Percentiles rank a stretch among this genome's conserved stretches.
These are phyloP conservation scores for Parnassius glacialis DNA, from an alignment of 2,888 invertebrate species.

Conservation along the genomic window DNA sequence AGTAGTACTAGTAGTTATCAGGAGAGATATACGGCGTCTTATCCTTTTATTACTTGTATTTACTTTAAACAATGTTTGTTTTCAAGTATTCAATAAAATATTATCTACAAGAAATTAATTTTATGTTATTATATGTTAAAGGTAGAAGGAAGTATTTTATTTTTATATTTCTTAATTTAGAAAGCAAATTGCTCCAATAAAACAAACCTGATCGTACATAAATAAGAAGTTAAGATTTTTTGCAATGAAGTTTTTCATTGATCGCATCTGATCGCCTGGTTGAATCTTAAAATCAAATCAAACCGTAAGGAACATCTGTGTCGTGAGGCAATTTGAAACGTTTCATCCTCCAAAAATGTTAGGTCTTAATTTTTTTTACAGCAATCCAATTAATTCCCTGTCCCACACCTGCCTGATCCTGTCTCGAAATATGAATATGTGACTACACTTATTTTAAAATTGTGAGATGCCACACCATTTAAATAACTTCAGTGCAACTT, in stretches of 20 bases:
- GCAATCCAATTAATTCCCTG: conserved; percentile 16
- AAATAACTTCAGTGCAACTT: no score
- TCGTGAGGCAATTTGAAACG: conserved; percentile 8
- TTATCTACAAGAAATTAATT: background rate
- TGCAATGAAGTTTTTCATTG: no score
- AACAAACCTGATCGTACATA: no score
- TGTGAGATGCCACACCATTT: no score
- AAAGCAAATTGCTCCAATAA: background rate
- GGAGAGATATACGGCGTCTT: background rate
- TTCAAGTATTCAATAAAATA: no score
- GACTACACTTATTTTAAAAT: background rate
- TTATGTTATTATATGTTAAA: conserved; percentile 1
- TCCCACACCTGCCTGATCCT: conserved; percentile 11
- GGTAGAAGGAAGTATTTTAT: background rate
- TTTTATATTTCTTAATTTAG: background rate
- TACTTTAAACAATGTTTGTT: background rate
- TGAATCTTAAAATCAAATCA: background rate
- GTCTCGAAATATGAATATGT: background rate
- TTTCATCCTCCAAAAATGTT: background rate
- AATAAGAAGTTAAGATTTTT: no score
- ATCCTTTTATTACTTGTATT: background rate
- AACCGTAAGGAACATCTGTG: no score
- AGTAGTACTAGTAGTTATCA: conserved; percentile 2
- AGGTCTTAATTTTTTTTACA: conserved; percentile 9
- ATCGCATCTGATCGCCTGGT: no score